Evolutionary conservation across 1,140 invertebrate species (phyloP), one percentile per base, ranked within the genome.

Genomic region (Drosophila lini): DNA sequence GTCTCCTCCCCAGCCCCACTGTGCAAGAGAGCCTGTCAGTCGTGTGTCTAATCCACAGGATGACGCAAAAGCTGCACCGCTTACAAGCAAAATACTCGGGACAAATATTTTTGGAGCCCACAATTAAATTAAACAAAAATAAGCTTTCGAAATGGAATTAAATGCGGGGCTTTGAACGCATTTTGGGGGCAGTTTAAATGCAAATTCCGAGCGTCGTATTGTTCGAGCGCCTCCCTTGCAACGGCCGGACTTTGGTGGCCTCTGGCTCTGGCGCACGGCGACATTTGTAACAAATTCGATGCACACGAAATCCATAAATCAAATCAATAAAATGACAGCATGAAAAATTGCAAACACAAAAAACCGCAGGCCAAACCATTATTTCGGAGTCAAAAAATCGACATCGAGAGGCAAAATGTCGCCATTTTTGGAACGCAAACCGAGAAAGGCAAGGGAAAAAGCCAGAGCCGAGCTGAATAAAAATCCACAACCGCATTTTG

Each of bases 281-380:
- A 68, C 62, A 77, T 77, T 81, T 78, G 79, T 62, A 62, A 69
- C 80, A 62, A 82, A 82, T 79, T 75, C 73, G 58, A 52, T 76
- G 60, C 70, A 83, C 75, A 71, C 65, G 36, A 61, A 84, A 73
- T 73, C 73, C 74, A 84, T 84, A 84, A 84, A 84, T 84, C 78
- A 85, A 81, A 80, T 81, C 80, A 81, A 81, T 85, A 74, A 85
- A 85, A 84, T 84, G 82, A 81, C 78, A 86, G 82, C 81, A 74
- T 84, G 78, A 85, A 84, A 85, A 84, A 81, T 85, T 78, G 81
- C 78, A 59, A 67, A 80, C 77, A 83, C 75, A 77, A 84, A 69
- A 77, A 85, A 84, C 81, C 81, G 61, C 81, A 84, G 63, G 48
- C 57, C 57, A 75, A 82, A 69, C 62, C 62, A 83, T 65, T 79